Base-by-base conservation (phyloP, 64 coral and sea anemone species). In the Cladopsammia gracilis region DNA sequence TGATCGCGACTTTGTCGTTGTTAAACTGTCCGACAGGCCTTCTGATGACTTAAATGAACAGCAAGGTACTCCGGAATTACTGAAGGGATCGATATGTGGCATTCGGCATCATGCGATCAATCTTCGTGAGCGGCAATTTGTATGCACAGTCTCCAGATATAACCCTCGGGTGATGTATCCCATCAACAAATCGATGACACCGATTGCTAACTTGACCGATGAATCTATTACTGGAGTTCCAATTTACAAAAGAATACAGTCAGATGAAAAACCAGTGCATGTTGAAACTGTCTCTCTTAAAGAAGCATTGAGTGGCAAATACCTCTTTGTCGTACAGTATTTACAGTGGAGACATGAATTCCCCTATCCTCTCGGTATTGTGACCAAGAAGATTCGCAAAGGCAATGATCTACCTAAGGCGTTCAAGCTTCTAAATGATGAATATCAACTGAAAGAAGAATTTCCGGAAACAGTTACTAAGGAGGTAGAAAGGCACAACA, bases 91-190 rank as follows among this genome's bases (percentile, higher is more conserved):
- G 10, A 19, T 64, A 19, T 19, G 22, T 95, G 96, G 96, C 74
- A 78, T 98, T 44, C 57, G 92, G 49, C 58, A 95, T 34, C 84
- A 93, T 58, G 48, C 89, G 10, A 95, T 98, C 19, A 81, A 67
- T 71, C 96, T 90, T 16, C 89, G 68, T 25, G 96, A 98, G 26
- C 86, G 96, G 6, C 96, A 95, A 58, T 98, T 79, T 87, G 96
- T 98, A 52, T 98, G 96, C 45, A 80, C 64, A 62, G 77, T 72
- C 18, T 84, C 92, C 45, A 7, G 22, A 14, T 85, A 84, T 24
- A 95, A 95, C 66, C 90, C 72, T 62, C 23, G 48, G 25, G 14
- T 95, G 15, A 98, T 98, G 93, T 25, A 75, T 14, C 96, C 96
- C 6, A 98, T 95, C 25, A 95, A 98, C 90, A 98, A 92, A 42